Evolutionary conservation across 2,113 vertebrate species (phyloP).

Genomic region (Zapornia atra): DNA sequence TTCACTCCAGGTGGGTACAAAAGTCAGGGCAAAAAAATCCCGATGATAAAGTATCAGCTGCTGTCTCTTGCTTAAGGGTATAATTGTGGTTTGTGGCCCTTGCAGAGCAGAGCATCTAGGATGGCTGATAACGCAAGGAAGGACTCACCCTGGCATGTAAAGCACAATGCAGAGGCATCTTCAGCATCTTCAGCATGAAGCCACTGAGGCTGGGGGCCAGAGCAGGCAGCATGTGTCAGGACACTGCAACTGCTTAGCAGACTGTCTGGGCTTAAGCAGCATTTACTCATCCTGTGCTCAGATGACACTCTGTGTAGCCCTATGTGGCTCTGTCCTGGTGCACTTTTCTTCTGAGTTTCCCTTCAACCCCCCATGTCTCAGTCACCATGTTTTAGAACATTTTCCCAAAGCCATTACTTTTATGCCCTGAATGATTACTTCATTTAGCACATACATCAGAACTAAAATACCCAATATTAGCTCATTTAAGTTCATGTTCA

Average conservation of each 20-base stretch:
- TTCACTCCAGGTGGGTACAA: constrained; percentile 33
- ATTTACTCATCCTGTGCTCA: background rate
- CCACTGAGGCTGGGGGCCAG: rapidly evolving
- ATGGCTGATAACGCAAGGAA: background rate
- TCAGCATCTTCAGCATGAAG: background rate
- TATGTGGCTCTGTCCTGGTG: rapidly evolving
- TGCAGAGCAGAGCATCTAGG: background rate
- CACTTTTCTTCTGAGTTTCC: background rate
- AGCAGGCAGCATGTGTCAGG: background rate
- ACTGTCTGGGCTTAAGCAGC: background rate
- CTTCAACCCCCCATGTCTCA: background rate
- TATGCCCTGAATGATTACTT: constrained; percentile 36
- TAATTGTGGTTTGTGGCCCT: background rate
- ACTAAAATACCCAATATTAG: constrained; percentile 64
- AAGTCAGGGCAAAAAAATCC: background rate
- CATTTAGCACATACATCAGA: constrained; percentile 56
- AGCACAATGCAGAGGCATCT: background rate
- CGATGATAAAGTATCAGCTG: background rate
- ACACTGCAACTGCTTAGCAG: background rate
- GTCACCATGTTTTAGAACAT: background rate
- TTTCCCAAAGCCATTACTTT: constrained; percentile 32
- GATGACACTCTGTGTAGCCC: background rate
- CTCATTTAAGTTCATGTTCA: constrained; percentile 62
- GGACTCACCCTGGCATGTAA: background rate
- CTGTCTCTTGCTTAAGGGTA: background rate